Base-by-base conservation (phyloP, 2,113 vertebrate genomes). In the Cairina moschata region DNA sequence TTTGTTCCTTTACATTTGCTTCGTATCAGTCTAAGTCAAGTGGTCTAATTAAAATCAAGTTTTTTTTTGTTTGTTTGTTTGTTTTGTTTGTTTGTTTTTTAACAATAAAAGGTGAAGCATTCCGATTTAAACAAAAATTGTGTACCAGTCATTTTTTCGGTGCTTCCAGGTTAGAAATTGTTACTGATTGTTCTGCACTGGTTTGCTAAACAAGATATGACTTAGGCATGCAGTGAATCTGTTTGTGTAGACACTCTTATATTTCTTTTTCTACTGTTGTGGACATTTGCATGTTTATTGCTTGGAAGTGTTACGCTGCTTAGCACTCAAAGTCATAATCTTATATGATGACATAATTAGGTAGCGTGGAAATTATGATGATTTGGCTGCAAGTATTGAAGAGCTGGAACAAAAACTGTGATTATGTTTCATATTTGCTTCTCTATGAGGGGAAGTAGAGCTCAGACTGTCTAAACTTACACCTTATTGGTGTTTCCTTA, bases 201-300 rank as follows among this genome's bases (percentile, higher is more conserved):
- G 18, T 72, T 59, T 42, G 68, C 32, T 59, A 55, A 84, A 63
- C 5, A n/a, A 63, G 11, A 12, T 58, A 5, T 59, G 14, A 32
- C 31, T 59, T 59, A 17, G 6, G 8, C 54, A 17, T 36, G 42
- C n/a, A 62, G 2, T 62, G 44, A 40, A 85, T 66, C 40, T 77
- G 5, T 46, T 91, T 63, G 59, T 93, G 2, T 52, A 38, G 40
- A 25, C 76, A 38, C 21, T 74, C 74, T 25, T 40, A 17, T 80
- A 0, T 83, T 91, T 4, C 89, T 75, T 67, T 26, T 62, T 79
- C 29, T 83, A 34, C 13, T 71, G 23, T 60, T 54, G 3, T 48
- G 38, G 58, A 28, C 17, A 92, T 93, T 93, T 94, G 67, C 59
- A 63, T 94, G 79, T 94, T 90, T 92, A 81, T 94, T 94, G 60